These are phyloP conservation scores for Galbula dea DNA, from an alignment of 2,113 vertebrate species.

Conservation along the genomic window DNA sequence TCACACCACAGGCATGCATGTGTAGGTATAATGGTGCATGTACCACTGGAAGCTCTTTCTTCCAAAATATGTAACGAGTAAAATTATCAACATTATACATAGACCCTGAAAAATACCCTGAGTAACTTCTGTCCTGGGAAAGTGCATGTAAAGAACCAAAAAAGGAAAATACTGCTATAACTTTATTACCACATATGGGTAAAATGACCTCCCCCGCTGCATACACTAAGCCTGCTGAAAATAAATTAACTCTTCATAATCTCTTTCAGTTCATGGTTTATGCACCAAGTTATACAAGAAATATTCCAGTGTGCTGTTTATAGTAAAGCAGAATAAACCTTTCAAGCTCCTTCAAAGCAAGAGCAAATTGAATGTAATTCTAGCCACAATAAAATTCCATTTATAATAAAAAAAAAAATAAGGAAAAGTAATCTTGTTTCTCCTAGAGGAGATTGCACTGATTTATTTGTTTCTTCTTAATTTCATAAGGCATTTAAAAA, in stretches of 20 bases:
- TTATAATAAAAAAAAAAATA: neutral
- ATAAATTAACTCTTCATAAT: slow-evolving; percentile 45
- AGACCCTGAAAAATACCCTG: neutral
- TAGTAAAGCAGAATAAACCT: slow-evolving; percentile 11
- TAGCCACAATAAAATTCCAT: neutral
- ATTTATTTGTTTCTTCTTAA: neutral
- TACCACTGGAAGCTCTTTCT: neutral
- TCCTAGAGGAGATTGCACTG: neutral
- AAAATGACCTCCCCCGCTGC: neutral
- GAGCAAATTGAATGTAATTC: neutral
- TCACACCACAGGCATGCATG: neutral
- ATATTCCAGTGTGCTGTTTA: neutral
- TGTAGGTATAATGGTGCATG: neutral
- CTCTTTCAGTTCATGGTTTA: slow-evolving; percentile 9
- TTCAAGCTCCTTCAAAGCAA: neutral
- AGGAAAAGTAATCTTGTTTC: slow-evolving; percentile 6
- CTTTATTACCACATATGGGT: neutral
- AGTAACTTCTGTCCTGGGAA: neutral
- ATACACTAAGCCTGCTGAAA: neutral
- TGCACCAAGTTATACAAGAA: neutral
- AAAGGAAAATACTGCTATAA: neutral
- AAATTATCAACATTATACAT: neutral
- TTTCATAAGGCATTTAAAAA: slow-evolving; percentile 22
- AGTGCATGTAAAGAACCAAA: neutral
- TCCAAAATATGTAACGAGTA: neutral